Evolutionary conservation across 2,797 vertebrate genomes (phyloP).

Genomic region (Darevskia mixta): DNA sequence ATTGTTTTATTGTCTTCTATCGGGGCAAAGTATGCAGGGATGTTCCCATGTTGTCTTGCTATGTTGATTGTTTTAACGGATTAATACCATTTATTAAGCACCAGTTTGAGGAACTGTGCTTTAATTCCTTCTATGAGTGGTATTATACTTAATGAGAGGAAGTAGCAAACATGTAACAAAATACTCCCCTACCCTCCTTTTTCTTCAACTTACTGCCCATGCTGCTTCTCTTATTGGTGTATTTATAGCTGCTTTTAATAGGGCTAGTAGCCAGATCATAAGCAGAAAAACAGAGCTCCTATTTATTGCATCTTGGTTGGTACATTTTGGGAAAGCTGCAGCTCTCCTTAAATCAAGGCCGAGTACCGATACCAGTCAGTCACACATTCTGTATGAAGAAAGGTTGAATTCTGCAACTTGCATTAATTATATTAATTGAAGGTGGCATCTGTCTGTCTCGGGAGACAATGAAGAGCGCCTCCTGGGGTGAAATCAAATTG

Average conservation of each 20-base stretch:
- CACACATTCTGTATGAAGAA: neutral
- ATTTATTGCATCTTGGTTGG: neutral
- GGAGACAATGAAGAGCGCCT: too few species aligned
- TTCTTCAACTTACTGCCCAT: neutral
- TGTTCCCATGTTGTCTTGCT: neutral
- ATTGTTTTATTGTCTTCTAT: neutral
- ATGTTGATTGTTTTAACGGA: neutral
- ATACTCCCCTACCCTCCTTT: too few species aligned
- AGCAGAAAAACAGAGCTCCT: neutral
- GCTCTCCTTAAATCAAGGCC: neutral
- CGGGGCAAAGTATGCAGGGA: neutral
- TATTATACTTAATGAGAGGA: neutral
- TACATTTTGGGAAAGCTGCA: neutral
- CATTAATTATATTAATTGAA: neutral
- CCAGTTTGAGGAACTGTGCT: neutral
- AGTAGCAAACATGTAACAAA: neutral
- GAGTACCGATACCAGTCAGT: neutral
- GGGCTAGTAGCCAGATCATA: neutral
- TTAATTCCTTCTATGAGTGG: neutral
- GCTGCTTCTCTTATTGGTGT: neutral
- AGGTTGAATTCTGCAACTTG: neutral
- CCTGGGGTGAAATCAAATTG: too few species aligned
- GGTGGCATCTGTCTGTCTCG: too few species aligned
- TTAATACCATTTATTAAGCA: neutral
- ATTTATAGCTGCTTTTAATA: neutral